Evolutionary conservation across 2,888 invertebrate genomes (phyloP).

Genomic region (Cryptus viduatorius): DNA sequence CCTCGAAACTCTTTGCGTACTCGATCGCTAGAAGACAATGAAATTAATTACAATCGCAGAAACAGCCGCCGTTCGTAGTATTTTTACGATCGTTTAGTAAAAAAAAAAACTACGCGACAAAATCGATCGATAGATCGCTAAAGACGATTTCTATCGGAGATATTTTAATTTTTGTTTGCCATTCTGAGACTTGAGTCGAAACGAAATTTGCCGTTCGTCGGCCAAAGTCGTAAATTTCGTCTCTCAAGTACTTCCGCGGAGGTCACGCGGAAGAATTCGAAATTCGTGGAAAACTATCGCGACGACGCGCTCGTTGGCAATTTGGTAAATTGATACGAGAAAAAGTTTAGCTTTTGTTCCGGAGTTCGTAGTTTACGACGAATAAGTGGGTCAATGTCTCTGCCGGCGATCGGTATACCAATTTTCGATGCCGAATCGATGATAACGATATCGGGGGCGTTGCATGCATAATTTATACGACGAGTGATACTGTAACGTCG

Average conservation of each 20-base stretch:
- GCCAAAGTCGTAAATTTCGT: constrained; percentile 53
- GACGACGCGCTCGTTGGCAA: neutral
- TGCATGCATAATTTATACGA: constrained; percentile 36
- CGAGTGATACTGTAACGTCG: neutral
- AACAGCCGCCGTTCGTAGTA: no score
- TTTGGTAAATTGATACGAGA: constrained; percentile 29
- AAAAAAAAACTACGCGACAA: no score
- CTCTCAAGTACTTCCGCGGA: constrained; percentile 42
- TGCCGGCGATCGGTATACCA: neutral
- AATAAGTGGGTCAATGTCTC: constrained; percentile 51
- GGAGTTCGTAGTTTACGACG: neutral
- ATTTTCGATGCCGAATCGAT: constrained; percentile 22
- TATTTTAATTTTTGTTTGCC: constrained; percentile 43
- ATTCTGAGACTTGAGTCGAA: neutral
- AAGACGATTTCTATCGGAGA: neutral
- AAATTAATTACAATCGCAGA: constrained; percentile 50
- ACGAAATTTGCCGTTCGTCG: constrained; percentile 1
- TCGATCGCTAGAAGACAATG: constrained; percentile 50
- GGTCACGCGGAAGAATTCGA: constrained; percentile 17
- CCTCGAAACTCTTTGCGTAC: constrained; percentile 59
- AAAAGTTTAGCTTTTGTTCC: neutral
- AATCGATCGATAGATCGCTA: no score
- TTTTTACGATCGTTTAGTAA: no score
- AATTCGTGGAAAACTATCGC: neutral
- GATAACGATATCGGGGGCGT: constrained; percentile 5